Evolutionary conservation across 2,113 vertebrate species (phyloP), one percentile per base, ranked within the genome.

Genomic region (Pandion haliaetus): DNA sequence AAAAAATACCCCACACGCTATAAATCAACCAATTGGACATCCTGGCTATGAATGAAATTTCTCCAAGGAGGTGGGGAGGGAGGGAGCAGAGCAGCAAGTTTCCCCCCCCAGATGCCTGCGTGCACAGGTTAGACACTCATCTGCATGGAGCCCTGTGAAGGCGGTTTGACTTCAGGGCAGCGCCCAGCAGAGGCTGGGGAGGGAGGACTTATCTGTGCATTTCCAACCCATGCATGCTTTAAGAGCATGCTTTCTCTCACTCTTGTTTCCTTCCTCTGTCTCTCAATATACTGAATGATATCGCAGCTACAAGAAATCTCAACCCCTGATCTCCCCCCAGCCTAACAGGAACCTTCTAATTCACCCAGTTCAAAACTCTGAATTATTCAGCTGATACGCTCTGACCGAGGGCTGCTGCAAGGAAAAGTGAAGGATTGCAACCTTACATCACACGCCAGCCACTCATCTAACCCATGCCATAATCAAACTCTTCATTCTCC

Each of bases 331-430:
- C 83, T 31, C 38, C 38, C 17, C 84, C 24, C 2, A 19, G 82
- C 90, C 86, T 91, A 95, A 93, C 0, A 69, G 29, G 86, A 98
- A 95, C 87, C 74, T 91, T 93, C 79, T 91, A 95, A 98, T 96
- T 97, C 89, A 90, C 66, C 67, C 82, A 86, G 95, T 97, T 97
- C 94, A 93, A 83, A 96, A 89, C 17, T 8, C 66, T 96, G 96
- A 97, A 97, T 97, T 96, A 97, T 90, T 97, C 96, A 95, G 79
- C 83, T 91, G 88, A 92, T 45, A 26, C 2, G 0, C 80, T 95
- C 84, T 74, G 82, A 96, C 90, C 81, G 8, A 90, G 82, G 72
- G 91, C 88, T 96, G 96, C 95, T 97, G 8, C 44, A 76, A 89
- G 82, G 90, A 87, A 26, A 4, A 71, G 54, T 25, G 81, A 86